Evolutionary conservation across 1,140 invertebrate genomes (phyloP), one percentile per base, ranked within the genome.

Genomic region (Drosophila biarmipes): DNA sequence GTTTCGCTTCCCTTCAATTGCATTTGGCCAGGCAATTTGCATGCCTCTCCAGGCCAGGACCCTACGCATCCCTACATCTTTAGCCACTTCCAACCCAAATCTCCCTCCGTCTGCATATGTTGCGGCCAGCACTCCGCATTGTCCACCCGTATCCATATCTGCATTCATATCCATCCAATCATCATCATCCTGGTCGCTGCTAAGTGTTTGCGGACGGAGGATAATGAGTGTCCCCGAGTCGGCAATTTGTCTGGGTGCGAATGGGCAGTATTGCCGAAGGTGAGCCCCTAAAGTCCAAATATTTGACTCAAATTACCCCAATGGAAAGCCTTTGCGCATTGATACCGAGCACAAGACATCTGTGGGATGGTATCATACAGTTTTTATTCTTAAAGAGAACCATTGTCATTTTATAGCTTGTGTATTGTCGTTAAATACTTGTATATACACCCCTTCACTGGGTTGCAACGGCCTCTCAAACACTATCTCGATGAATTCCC

Each of bases 1-100:
- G 67, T 78, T 51, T 59, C 43, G 46, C 53, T 45, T 81, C 73
- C 63, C 59, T 76, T 76, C 73, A 68, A 75, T 77, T 76, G 73
- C 73, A 51, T 75, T 57, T 75, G 40, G 52, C 45, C 54, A 14
- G 29, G 58, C 42, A 75, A 75, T 75, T 75, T 75, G 73, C 72
- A 75, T 75, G 53, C 11, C 27, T 45, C 51, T 14, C 42, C 24
- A 24, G 24, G 24, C 15, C 31, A 2, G 27, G 17, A 56, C 11
- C 45, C 55, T 51, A 49, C 12, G 6, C n/a, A 59, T 54, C 0
- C 17, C 24, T 17, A 10, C 6, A 0, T 7, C 19, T 0, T 29
- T 19, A 35, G 2, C 15, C 24, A 19, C 1, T 21, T 11, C 17
- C 1, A n/a, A 24, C 38, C 62, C 40, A 43, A 4, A 19, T 19